Percentiles rank a stretch among this genome's conserved stretches.
phyloP scores from a whole-genome alignment of 2,888 invertebrate species.

The Dermolepida albohirtum region DNA sequence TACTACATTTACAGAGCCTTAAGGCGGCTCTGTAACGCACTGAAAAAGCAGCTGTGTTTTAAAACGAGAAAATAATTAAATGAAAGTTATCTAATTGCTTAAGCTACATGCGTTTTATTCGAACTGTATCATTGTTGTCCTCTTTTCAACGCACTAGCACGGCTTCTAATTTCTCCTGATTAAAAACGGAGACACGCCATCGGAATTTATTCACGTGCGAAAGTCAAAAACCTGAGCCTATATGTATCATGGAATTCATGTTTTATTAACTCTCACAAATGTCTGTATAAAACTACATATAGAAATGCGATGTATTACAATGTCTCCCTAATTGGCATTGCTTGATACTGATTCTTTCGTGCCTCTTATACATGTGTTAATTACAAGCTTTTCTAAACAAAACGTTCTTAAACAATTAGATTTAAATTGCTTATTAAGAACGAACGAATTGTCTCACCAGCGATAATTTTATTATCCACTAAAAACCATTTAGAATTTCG shows the following conservation, averaged over 20 bases:
- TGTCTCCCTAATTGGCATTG: conserved; percentile 26
- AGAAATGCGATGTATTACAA: background rate
- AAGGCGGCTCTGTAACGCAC: too few species aligned
- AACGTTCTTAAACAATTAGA: too few species aligned
- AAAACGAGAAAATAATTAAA: background rate
- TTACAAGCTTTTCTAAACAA: too few species aligned
- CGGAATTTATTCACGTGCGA: conserved; percentile 26
- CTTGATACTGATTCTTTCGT: background rate
- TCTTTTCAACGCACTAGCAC: background rate
- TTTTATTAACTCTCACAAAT: conserved; percentile 10
- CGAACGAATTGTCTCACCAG: too few species aligned
- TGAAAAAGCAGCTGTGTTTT: too few species aligned
- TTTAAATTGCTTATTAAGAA: too few species aligned
- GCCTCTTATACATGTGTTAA: too few species aligned
- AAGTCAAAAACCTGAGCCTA: conserved; percentile 30
- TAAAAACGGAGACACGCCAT: conserved; percentile 24
- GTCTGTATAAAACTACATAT: background rate
- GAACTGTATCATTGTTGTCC: conserved; percentile 8
- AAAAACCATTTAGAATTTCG: too few species aligned
- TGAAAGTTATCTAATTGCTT: conserved; percentile 13
- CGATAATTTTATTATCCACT: too few species aligned
- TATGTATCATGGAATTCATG: conserved; percentile 6
- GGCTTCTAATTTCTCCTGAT: conserved; percentile 25
- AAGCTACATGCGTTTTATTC: background rate
- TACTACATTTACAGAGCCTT: too few species aligned